Evolutionary conservation across 2,797 vertebrate species (phyloP).

Genomic region (Mus caroli): DNA sequence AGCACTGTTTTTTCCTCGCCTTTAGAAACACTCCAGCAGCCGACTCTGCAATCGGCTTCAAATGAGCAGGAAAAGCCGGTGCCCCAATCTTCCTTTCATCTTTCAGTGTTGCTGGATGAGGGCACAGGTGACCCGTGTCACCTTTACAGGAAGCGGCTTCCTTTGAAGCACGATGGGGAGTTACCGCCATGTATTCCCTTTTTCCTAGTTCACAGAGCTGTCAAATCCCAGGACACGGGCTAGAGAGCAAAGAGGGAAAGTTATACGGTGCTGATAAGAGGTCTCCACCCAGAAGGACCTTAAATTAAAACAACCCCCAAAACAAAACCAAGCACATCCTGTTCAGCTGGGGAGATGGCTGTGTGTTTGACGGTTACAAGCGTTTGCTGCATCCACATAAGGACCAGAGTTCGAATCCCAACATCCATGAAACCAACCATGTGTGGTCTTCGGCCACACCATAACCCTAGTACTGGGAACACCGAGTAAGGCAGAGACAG

Average conservation of each 20-base stretch:
- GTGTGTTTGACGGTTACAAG: background rate
- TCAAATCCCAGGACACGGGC: background rate
- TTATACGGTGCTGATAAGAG: background rate
- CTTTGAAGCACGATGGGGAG: background rate
- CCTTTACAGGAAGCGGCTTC: conserved; percentile 24
- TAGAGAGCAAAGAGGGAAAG: conserved; percentile 15
- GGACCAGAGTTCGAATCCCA: too few relatives aligned
- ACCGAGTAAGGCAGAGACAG: background rate
- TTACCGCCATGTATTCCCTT: background rate
- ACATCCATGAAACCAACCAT: background rate
- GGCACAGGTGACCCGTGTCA: background rate
- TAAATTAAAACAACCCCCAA: background rate
- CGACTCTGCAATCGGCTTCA: background rate
- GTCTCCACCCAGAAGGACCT: background rate
- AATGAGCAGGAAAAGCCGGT: background rate
- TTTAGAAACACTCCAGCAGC: background rate
- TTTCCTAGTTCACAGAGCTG: background rate
- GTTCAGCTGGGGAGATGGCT: too few relatives aligned
- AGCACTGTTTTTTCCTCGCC: background rate
- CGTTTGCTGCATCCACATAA: background rate
- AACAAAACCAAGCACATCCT: background rate
- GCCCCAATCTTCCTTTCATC: conserved; percentile 12
- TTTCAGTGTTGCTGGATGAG: background rate
- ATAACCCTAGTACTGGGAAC: background rate
- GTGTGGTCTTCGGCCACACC: too few relatives aligned